Base-by-base conservation (phyloP, 2,113 vertebrate species). In the Prunella fulvescens region DNA sequence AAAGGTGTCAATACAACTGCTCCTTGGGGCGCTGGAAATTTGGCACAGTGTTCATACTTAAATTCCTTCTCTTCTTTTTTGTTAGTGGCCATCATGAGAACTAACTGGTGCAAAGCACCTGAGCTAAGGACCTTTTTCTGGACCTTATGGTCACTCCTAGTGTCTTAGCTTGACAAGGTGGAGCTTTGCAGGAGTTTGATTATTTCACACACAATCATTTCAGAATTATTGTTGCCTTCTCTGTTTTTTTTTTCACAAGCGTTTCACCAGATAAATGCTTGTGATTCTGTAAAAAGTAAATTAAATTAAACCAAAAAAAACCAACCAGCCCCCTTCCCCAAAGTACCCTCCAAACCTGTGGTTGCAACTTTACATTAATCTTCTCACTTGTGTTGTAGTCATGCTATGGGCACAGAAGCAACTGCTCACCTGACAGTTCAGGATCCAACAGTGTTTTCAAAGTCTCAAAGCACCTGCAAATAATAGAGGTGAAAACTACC, bases 321-420 rank as follows among this genome's bases (percentile, higher is more conserved):
- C 9, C 3, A 35, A 67, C 5, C 11, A 62, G 26, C 1, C 11
- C 18, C 6, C 9, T 17, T 11, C 14, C 23, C 19, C 4, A 26
- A 62, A 78, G 4, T 3, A 9, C 16, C 17, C 19, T 39, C n/a
- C 22, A 86, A 70, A 73, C 9, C 4, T 73, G 35, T 9, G 11
- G 17, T 31, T 64, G 35, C 58, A 81, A 8, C 11, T 10, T 12
- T 24, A 31, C 14, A 9, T 69, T 19, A 83, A 44, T 23, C 11
- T 54, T 71, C 18, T 71, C 1, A 1, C 12, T 67, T 31, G 11
- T 35, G 14, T 35, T 76, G 24, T 28, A n/a, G 28, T 54, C 58
- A 29, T 39, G 8, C 14, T 84, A 5, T 31, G 14, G 29, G 7
- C 23, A 60, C 14, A 69, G 56, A 67, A 77, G 3, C 39, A 54